Base-by-base conservation (phyloP, 2,113 vertebrate species). In the Pseudolaguvia tuberculata region DNA sequence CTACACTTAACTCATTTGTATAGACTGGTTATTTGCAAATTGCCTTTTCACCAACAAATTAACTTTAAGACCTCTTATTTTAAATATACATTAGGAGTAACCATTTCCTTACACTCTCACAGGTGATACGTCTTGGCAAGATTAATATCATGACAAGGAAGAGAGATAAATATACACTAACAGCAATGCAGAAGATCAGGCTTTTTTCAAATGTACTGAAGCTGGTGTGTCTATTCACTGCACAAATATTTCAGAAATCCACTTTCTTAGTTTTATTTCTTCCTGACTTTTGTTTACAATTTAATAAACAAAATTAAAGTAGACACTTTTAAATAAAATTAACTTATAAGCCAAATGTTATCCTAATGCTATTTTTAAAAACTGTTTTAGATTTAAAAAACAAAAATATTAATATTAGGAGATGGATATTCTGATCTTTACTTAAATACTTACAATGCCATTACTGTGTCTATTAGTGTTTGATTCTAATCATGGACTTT, bases 1-100 rank as follows among this genome's bases (percentile, higher is more conserved):
- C 17, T n/a, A 53, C n/a, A 5, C 15, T 25, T 50, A 21, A 47
- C 70, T 58, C 18, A 18, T 48, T 35, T 21, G n/a, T n/a, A 39
- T 17, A 0, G 17, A 65, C 56, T 71, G n/a, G 35, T 0, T 12
- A 50, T 45, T 13, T 35, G 17, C 20, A 17, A 59, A 35, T 35
- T 61, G 20, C 18, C 3, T 55, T n/a, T n/a, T 12, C 18, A 21
- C n/a, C 15, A n/a, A 8, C 1, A 15, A 65, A 65, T 9, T 9
- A 79, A 70, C 76, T 42, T 9, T 8, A 1, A 42, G 39, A 8
- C 39, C 39, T 42, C 8, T 42, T 42, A 5, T 42, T 42, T 42
- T 9, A 9, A 9, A 8, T 42, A 6, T 35, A 4, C 31, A 35
- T 6, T 6, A 35, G 31, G 80, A 72, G 76, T 88, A 85, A 86